Percentiles rank a stretch among this genome's conserved stretches.
Conservation (phyloP, 2,113 vertebrate genomes). For the Tenrec ecaudatus region DNA sequence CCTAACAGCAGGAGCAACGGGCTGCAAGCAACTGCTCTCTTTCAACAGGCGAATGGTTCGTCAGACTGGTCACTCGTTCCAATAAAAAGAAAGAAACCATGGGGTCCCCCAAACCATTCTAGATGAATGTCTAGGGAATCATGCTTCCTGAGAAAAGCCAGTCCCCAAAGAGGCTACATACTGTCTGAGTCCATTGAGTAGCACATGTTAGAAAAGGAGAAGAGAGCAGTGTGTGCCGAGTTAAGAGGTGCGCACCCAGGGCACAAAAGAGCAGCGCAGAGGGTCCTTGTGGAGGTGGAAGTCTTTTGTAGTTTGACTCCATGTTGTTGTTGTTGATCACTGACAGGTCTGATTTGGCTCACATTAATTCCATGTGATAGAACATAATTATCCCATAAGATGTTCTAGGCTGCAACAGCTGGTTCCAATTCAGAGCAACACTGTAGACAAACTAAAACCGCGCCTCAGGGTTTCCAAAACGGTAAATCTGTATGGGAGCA, state of each 20-base stretch:
- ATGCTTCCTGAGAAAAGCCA: neutral
- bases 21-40: too few relatives aligned
- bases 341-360: neutral
- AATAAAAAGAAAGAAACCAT: neutral
- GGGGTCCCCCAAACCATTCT: neutral
- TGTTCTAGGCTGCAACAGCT: neutral
- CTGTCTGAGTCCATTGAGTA: neutral
- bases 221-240: neutral
- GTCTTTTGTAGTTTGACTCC: neutral
- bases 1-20: too few relatives aligned
- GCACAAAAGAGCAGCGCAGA: neutral
- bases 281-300: neutral
- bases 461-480: too few relatives aligned
- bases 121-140: neutral
- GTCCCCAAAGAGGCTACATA: neutral
- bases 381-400: neutral
- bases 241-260: neutral
- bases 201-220: neutral
- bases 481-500: too few relatives aligned
- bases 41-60: neutral
- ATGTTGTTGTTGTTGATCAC: neutral
- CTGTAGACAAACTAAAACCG: too few relatives aligned
- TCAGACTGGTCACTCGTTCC: neutral
- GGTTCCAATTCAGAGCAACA: too few relatives aligned
- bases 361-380: neutral